A percentile compares a stretch with the other conserved stretches of the same genome.
phyloP scores from a whole-genome alignment of 2,888 invertebrate genomes.

The Bimastos eiseni region DNA sequence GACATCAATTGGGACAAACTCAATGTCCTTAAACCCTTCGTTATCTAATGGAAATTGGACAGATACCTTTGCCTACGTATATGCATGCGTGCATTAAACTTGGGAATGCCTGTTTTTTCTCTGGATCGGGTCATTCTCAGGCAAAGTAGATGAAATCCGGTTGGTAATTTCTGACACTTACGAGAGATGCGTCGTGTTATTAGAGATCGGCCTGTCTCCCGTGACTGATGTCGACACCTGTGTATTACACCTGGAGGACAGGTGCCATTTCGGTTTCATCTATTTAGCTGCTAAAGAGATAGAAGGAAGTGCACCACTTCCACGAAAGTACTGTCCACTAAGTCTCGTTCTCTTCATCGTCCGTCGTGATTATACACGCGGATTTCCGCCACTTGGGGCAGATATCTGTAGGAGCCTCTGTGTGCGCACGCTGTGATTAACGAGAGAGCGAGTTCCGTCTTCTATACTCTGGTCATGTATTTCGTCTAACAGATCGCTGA shows the following conservation, averaged over 20 bases:
- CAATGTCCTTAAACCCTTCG: no score
- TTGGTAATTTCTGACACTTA: not conserved
- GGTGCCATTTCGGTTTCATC: not conserved
- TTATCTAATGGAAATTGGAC: not conserved
- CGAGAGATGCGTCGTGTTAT: not conserved
- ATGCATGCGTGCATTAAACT: not conserved
- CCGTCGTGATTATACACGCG: not conserved
- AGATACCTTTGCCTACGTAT: not conserved
- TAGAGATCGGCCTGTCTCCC: not conserved
- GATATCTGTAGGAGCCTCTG: not conserved
- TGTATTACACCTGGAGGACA: not conserved
- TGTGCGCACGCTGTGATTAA: not conserved
- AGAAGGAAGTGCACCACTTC: not conserved
- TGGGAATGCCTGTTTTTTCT: not conserved
- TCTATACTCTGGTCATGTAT: not conserved
- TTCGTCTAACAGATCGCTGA: not conserved
- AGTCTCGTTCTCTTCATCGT: not conserved
- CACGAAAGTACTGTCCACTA: not conserved
- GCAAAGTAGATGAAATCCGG: not conserved
- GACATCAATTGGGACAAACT: no score
- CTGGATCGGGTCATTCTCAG: not conserved
- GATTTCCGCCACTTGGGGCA: not conserved
- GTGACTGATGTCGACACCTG: not conserved
- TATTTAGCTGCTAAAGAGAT: not conserved
- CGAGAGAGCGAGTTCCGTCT: not conserved